Evolutionary conservation across 2,113 vertebrate genomes (phyloP).

Genomic region (Ailuropoda melanoleuca): DNA sequence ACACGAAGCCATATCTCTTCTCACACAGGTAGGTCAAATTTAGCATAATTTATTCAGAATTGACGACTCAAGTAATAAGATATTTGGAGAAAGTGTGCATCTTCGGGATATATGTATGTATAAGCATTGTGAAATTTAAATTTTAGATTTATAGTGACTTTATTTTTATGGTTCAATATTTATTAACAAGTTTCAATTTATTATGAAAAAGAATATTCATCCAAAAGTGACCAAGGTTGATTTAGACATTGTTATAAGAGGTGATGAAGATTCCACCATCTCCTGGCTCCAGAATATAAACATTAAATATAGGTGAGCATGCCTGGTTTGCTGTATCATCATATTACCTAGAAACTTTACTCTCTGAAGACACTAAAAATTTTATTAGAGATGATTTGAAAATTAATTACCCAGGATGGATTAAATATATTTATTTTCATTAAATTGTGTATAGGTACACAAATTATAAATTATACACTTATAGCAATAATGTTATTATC

Average conservation of each 20-base stretch:
- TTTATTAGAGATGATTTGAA: neutral
- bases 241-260: neutral
- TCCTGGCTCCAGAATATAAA: neutral
- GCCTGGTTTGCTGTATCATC: neutral
- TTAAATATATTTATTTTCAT: neutral
- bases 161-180: neutral
- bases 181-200: neutral
- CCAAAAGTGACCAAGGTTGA: neutral
- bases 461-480: neutral
- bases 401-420: neutral
- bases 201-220: neutral
- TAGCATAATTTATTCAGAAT: constrained; percentile 55
- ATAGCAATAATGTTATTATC: neutral
- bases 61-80: neutral
- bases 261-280: neutral
- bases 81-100: neutral
- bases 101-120: neutral
- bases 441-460: neutral
- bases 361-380: neutral
- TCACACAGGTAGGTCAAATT: neutral
- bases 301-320: neutral
- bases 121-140: neutral
- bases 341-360: neutral
- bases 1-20: neutral
- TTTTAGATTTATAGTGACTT: neutral